Evolutionary conservation across 1,140 invertebrate genomes (phyloP), one percentile per base, ranked within the genome.

Genomic region (Ptiloglossa arizonensis): DNA sequence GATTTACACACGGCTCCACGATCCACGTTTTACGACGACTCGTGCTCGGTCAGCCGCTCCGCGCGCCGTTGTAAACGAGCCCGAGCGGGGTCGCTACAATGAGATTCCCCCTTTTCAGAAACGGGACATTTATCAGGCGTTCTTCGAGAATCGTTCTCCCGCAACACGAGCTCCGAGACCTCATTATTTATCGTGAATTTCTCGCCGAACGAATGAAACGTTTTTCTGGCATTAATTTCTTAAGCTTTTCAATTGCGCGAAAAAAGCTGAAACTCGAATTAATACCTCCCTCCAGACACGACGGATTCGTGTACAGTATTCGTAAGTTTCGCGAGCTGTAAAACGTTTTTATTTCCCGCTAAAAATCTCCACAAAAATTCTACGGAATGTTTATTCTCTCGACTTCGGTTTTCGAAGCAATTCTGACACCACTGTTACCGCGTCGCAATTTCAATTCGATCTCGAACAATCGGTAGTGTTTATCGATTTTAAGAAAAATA

Each of bases 71-170:
- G 52, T 35, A 68, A 75, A 75, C 52, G 52, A 68, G 27, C 38
- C n/a, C 41, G 24, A 52, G 38, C 57, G 1, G 17, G 27, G 57
- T n/a, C 1, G 29, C 44, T 63, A 52, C 52, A 68, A 54, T 35
- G 72, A 66, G 41, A 17, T 22, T 57, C n/a, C 38, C n/a, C 50
- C 13, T 68, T 75, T 68, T 57, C 63, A 57, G 50, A 15, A 48
- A 27, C 38, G 19, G 27, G 38, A 27, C 72, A 68, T 75, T 75
- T 75, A 68, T 68, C 71, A 54, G 64, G 22, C 24, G 35, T 64
- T 63, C 46, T 54, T 64, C 46, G 71, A 41, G 70, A 73, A 54
- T 73, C 59, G 24, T 52, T 67, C n/a, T n/a, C 72, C 32, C 24
- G 60, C 50, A 41, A 4, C 27, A 15, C 29, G 6, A 5, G 57